Evolutionary conservation across 2,797 vertebrate species (phyloP).

Genomic region (Rhinatrema bivittatum): DNA sequence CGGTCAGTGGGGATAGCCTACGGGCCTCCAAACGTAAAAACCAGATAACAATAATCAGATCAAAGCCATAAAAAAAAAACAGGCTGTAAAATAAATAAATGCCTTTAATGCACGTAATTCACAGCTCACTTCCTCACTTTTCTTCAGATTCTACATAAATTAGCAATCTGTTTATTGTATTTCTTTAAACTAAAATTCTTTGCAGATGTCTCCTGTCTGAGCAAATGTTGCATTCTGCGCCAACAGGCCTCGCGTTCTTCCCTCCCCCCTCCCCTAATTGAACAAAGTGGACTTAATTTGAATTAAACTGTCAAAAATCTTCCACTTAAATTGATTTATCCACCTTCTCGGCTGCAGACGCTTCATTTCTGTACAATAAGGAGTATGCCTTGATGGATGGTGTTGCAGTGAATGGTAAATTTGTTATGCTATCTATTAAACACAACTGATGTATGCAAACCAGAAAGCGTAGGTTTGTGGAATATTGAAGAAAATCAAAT

Average conservation of each 20-base stretch:
- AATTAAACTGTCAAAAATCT: constrained; percentile 61
- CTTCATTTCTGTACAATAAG: constrained; percentile 47
- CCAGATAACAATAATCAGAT: not conserved
- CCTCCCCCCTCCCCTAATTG: constrained; percentile 43
- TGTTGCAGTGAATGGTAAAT: constrained; percentile 35
- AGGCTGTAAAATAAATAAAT: constrained; percentile 17
- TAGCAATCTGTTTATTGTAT: constrained; percentile 23
- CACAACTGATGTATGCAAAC: constrained; percentile 27
- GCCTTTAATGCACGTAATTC: constrained; percentile 26
- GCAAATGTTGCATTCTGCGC: constrained; percentile 30
- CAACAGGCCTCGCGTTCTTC: constrained; percentile 16
- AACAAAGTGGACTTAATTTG: constrained; percentile 61
- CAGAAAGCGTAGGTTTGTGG: not conserved
- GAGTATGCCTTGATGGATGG: constrained; percentile 42
- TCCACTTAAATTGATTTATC: constrained; percentile 59
- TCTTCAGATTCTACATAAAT: constrained; percentile 41
- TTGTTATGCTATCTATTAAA: constrained; percentile 36
- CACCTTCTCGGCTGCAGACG: constrained; percentile 39
- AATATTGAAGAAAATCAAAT: accelerated
- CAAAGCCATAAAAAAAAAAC: constrained; percentile 20
- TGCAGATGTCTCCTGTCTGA: constrained; percentile 21
- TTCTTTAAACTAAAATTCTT: constrained; percentile 31
- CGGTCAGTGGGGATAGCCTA: too few relatives aligned
- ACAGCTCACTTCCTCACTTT: constrained; percentile 23
- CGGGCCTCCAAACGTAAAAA: too few relatives aligned